phyloP scores from a whole-genome alignment of 2,113 vertebrate genomes.

The Stegostoma tigrinum region DNA sequence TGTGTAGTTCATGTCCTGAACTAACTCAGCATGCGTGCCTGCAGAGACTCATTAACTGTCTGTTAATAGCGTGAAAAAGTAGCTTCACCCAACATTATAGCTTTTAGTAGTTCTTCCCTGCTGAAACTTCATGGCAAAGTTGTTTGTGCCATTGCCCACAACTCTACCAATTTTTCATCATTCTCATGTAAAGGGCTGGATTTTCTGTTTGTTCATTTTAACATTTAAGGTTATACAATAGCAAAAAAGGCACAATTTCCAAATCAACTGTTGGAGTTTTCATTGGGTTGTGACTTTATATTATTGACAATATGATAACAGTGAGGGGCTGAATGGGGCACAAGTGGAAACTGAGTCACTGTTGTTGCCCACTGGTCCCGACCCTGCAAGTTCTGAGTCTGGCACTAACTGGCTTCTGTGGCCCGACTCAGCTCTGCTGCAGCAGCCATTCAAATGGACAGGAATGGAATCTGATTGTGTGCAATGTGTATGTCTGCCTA shows the following conservation, averaged over 20 bases:
- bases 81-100: neutral
- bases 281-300: neutral
- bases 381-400: neutral
- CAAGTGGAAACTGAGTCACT: neutral
- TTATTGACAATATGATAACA: neutral
- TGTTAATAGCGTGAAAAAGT: neutral
- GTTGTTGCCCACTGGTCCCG: neutral
- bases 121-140: neutral
- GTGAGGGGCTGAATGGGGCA: neutral
- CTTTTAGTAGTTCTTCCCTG: neutral
- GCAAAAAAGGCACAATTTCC: neutral
- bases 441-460: neutral
- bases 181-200: too few species aligned
- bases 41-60: neutral
- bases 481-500: neutral
- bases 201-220: too few species aligned
- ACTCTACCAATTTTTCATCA: neutral
- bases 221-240: too few species aligned
- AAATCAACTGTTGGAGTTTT: neutral
- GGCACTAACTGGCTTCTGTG: neutral
- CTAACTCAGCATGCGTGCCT: neutral
- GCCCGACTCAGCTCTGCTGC: neutral
- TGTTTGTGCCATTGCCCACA: too few species aligned
- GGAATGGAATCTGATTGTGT: neutral
- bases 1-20: neutral